Percentiles rank a stretch among this genome's conserved stretches.
phyloP scores from a whole-genome alignment of 2,113 vertebrate genomes.

The Mungos mungo region DNA sequence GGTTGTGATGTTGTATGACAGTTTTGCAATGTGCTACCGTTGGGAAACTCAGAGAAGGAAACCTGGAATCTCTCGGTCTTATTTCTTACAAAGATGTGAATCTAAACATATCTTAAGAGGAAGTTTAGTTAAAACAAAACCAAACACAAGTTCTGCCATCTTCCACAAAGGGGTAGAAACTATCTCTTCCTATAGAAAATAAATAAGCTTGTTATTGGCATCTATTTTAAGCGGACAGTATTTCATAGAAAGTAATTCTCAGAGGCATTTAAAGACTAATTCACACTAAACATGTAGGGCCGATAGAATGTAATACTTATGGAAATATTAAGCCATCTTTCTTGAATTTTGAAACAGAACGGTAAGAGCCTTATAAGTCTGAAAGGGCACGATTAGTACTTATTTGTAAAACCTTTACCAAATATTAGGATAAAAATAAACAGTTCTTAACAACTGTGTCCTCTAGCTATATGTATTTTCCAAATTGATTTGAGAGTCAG shows the following conservation, averaged over 20 bases:
- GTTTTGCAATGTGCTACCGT: background rate
- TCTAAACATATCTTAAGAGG: background rate
- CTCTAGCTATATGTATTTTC: background rate
- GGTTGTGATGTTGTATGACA: accelerated
- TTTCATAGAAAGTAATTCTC: constrained; percentile 13
- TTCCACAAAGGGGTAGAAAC: background rate
- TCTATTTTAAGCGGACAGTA: background rate
- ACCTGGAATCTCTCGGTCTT: background rate
- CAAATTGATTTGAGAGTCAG: background rate
- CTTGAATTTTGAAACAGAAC: background rate
- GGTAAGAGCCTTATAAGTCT: background rate
- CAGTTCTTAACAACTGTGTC: background rate
- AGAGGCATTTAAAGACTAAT: background rate
- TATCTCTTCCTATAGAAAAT: background rate
- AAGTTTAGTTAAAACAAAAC: background rate
- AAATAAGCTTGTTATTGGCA: background rate
- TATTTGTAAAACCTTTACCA: background rate
- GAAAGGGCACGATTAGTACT: background rate
- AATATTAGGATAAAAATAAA: background rate
- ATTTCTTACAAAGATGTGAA: background rate
- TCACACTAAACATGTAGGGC: background rate
- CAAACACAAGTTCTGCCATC: background rate
- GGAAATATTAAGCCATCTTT: background rate
- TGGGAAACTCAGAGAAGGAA: too few species aligned
- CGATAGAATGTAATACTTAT: background rate